Evolutionary conservation across 2,113 vertebrate species (phyloP).

Genomic region (Mastomys natalensis): DNA sequence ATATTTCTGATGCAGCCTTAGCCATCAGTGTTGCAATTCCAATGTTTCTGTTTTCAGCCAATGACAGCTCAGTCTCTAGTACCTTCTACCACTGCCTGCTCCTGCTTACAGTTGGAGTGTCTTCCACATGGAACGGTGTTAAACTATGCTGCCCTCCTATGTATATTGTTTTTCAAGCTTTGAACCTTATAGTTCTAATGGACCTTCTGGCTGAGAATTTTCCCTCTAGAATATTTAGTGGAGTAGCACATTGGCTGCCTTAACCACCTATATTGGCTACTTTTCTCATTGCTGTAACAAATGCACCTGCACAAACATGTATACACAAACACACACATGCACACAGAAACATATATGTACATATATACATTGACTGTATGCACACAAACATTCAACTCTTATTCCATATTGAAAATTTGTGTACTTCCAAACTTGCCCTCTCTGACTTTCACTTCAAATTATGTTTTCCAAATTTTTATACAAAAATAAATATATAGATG

Average conservation of each 20-base stretch:
- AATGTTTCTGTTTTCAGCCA: background rate
- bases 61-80: background rate
- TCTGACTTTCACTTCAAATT: slow-evolving; percentile 15
- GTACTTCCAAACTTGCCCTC: background rate
- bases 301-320: no score
- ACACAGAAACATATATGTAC: background rate
- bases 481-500: background rate
- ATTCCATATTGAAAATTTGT: background rate
- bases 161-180: background rate
- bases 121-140: background rate
- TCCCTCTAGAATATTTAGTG: background rate
- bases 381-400: background rate
- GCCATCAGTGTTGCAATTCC: slow-evolving; percentile 9
- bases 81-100: background rate
- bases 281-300: background rate
- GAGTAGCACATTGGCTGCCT: background rate
- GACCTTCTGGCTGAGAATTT: background rate
- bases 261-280: background rate
- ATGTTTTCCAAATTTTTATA: background rate
- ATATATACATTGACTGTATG: background rate
- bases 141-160: background rate
- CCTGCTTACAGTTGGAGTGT: background rate
- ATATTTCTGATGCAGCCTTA: slow-evolving; percentile 5
- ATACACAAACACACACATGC: no score
- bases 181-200: background rate